Evolutionary conservation across 2,797 vertebrate species (phyloP), one percentile per base, ranked within the genome.

Genomic region (Hipposideros larvatus): DNA sequence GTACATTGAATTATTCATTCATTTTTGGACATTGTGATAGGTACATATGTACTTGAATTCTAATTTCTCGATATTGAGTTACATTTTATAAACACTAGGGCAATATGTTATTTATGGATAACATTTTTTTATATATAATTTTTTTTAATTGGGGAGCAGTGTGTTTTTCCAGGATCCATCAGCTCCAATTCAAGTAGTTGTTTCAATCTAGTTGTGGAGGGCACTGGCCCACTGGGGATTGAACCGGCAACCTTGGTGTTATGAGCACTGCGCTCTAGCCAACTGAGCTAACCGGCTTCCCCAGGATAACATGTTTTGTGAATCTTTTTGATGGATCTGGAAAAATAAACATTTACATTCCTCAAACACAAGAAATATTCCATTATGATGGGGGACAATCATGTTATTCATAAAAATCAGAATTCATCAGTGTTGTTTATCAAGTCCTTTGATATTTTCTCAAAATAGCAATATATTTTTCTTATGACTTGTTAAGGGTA

Each of bases 381-480:
- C 75, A 48, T 41, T 53, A 8, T 66, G 89, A 70, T 43, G 66
- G 31, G 22, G 19, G 34, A 28, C 15, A 70, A 65, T 80, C 14
- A 43, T 84, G 68, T 59, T 86, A 86, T 48, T 95, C 21, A 74
- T 89, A 83, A 80, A 95, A 55, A 57, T 57, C 53, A 53, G 43
- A 78, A 91, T 34, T 65, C 63, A 61, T 75, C 28, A 48, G n/a
- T 59, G 43, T 51, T 75, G 43, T 70, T 82, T 75, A 86, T 51
- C 41, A 96, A 94, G 37, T 26, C 55, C 22, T 93, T 83, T 55
- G 37, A 63, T 55, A 3, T 73, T 78, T 90, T 95, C 80, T 53
- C 31, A 74, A 95, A 89, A 79, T 74, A 89, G 46, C 24, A 68
- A 37, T 70, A 22, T 13, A n/a, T 79, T 85, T 92, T 89, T 93